Evolutionary conservation across 2,888 invertebrate genomes (phyloP).

Genomic region (Leuctra nigra): DNA sequence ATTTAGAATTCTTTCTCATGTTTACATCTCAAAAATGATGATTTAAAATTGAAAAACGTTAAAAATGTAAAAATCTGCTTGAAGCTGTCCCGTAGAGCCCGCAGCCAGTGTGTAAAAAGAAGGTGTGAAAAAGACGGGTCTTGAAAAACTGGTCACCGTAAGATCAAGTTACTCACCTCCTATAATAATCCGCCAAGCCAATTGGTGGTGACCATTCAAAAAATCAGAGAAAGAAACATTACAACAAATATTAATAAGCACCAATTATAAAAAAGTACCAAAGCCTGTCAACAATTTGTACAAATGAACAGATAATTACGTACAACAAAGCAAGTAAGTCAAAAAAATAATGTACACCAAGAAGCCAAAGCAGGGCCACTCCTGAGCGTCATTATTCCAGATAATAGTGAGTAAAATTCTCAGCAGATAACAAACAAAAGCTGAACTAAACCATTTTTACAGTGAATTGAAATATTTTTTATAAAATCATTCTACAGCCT

Average conservation of each 20-base stretch:
- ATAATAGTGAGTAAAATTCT: no score
- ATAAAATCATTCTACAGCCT: no score
- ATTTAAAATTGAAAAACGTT: not conserved
- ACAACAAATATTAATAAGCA: constrained; percentile 28
- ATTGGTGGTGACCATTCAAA: constrained; percentile 28
- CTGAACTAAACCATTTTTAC: no score
- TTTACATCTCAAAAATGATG: no score
- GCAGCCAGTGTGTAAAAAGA: constrained; percentile 3
- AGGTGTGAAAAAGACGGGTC: constrained; percentile 19
- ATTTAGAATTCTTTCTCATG: no score
- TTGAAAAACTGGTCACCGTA: constrained; percentile 15
- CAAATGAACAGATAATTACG: no score
- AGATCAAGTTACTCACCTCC: constrained; percentile 27
- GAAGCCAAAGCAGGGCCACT: no score
- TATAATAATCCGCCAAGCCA: constrained; percentile 27
- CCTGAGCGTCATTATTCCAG: no score
- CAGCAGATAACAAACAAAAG: no score
- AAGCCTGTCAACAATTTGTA: constrained; percentile 27
- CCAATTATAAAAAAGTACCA: constrained; percentile 27
- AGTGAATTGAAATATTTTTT: no score
- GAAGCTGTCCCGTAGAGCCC: constrained; percentile 7
- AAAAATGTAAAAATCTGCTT: not conserved
- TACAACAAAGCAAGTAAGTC: no score
- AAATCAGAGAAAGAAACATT: constrained; percentile 24
- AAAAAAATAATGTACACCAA: no score